phyloP scores from a whole-genome alignment of 2,888 invertebrate genomes.

The Epiblema foenella region DNA sequence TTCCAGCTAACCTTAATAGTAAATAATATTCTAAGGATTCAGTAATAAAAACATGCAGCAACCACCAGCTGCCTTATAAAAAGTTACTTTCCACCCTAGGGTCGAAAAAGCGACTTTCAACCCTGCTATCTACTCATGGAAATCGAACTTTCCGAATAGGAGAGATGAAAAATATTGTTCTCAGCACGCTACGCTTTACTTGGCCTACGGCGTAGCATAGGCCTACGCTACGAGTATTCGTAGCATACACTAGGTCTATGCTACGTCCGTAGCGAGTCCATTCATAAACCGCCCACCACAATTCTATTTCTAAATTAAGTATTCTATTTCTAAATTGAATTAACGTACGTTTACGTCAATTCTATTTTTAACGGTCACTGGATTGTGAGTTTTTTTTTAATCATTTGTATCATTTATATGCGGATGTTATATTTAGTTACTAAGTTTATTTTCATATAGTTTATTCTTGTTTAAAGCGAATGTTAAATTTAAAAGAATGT shows the following conservation, averaged over 20 bases:
- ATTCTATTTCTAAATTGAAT: conserved; percentile 17
- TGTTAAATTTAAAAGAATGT: background rate
- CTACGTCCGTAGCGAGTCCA: conserved; percentile 29
- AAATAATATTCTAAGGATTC: no score
- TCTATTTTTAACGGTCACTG: conserved; percentile 1
- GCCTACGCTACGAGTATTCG: conserved; percentile 25
- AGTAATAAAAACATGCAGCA: no score
- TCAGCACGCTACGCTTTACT: conserved; percentile 7
- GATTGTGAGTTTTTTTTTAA: background rate
- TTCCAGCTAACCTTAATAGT: no score
- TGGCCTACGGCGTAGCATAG: conserved; percentile 28
- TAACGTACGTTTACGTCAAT: conserved; percentile 14
- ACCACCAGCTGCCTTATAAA: no score
- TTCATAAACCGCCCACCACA: background rate
- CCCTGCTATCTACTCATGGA: no score
- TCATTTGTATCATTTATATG: background rate
- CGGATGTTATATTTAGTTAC: background rate
- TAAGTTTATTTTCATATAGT: background rate
- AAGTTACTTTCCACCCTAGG: no score
- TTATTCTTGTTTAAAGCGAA: background rate
- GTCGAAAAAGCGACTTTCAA: no score
- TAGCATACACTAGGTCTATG: conserved; percentile 38
- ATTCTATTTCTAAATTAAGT: conserved; percentile 18
- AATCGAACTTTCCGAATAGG: no score
- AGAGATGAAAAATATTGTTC: background rate